phyloP scores from a whole-genome alignment of 2,113 vertebrate genomes.

The pig (Sus scrofa) region DNA sequence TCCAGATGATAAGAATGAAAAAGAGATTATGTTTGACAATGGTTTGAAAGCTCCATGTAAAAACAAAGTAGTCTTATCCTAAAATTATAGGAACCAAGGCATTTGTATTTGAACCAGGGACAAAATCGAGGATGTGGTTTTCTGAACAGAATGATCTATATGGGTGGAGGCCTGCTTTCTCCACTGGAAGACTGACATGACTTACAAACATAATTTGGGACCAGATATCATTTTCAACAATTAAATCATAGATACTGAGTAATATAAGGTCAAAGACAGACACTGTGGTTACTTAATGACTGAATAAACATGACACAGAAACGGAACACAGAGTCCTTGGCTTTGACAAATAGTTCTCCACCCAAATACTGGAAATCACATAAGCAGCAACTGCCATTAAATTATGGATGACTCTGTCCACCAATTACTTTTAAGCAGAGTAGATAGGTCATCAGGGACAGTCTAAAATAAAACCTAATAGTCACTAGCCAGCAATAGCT shows the following conservation, averaged over 20 bases:
- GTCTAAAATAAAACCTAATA: not conserved
- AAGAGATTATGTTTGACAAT: not conserved
- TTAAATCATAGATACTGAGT: conserved; percentile 69
- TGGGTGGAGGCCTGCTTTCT: conserved; percentile 49
- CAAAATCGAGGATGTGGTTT: conserved; percentile 32
- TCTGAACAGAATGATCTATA: not conserved
- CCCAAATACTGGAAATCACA: conserved; percentile 75
- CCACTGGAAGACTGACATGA: not conserved
- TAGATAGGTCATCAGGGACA: not conserved
- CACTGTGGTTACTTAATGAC: conserved; percentile 52
- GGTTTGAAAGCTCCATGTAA: conserved; percentile 35
- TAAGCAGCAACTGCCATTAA: conserved; percentile 27
- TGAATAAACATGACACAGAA: conserved; percentile 69
- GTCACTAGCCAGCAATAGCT: not conserved
- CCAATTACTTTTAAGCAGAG: not conserved
- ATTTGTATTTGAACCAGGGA: conserved; percentile 21
- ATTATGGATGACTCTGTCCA: conserved; percentile 35
- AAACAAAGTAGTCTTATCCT: not conserved
- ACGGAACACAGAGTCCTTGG: conserved; percentile 75
- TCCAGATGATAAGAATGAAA: conserved; percentile 32
- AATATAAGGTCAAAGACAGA: conserved; percentile 52
- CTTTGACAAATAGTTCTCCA: conserved; percentile 73
- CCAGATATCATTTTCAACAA: conserved; percentile 51
- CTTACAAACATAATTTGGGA: conserved; percentile 56
- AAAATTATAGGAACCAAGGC: conserved; percentile 9